Evolutionary conservation across 2,797 vertebrate genomes (phyloP), one percentile per base, ranked within the genome.

Genomic region (Poeciliopsis paucimaculata): DNA sequence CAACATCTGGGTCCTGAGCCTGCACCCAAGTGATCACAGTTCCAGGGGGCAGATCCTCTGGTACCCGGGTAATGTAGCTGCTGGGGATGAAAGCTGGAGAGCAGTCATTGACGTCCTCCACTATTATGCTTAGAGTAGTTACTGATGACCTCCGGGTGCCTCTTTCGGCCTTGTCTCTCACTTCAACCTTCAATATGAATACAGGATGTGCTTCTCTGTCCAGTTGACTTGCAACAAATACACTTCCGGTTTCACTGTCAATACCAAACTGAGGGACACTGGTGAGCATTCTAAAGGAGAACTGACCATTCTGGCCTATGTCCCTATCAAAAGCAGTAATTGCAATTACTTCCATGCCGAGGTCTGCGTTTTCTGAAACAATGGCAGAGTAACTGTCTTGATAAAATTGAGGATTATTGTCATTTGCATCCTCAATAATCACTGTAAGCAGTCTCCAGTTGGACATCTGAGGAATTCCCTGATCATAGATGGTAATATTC

Each of bases 81-180:
- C 93, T 92, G 5, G 98, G 98, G 85, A 99, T 95, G 89, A 98
- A 99, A 55, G 91, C 92, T 9, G 98, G 98, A 28, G 97, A 92
- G 75, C 98, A 99, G 88, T 99, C 98, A 89, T 99, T 99, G 82
- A 98, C 91, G 83, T 99, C 98, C 74, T 97, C 97, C 41, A 99
- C 85, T 28, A 95, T 96, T 47, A 99, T 90, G 84, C 94, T 98
- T 77, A 99, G 88, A 64, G 96, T 91, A 1, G 97, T 96, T 12
- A 96, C 96, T 16, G 97, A 96, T 64, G 95, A 97, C 87, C 97
- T 90, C 39, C 96, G 96, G 81, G 94, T 94, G 79, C 97, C 97
- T 89, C 94, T 94, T 20, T 95, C 93, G 20, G 98, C 94, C 77
- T 97, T 97, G 91, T 99, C 98, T 87, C 95, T 96, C 76, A 97